Conservation (phyloP, 2,113 vertebrate genomes). For the Melanerpes formicivorus region DNA sequence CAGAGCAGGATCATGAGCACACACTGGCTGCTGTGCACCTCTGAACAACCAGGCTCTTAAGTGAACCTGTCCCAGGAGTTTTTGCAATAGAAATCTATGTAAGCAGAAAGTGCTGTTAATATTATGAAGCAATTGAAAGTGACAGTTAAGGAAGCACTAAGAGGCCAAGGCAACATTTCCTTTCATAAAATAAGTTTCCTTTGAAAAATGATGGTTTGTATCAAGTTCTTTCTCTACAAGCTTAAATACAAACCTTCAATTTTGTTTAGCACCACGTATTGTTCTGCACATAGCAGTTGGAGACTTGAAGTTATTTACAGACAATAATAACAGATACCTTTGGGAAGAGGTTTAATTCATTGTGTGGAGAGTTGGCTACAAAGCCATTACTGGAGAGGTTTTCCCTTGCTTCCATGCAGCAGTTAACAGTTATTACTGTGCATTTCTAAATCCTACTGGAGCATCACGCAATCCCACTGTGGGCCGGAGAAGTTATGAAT, state of each 20-base stretch:
- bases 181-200: neutral
- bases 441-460: neutral
- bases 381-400: neutral
- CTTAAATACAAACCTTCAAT: neutral
- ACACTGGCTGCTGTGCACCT: neutral
- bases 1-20: neutral
- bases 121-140: neutral
- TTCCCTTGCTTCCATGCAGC: neutral
- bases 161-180: neutral
- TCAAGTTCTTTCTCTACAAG: neutral
- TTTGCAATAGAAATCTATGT: neutral
- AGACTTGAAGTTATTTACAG: neutral
- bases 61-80: neutral
- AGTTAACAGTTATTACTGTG: conserved; percentile 14
- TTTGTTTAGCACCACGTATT: neutral
- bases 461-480: neutral
- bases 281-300: neutral
- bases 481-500: neutral
- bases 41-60: neutral
- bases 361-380: neutral
- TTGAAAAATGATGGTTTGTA: neutral
- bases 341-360: neutral
- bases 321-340: neutral
- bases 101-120: neutral
- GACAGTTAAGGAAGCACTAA: neutral